Conservation (phyloP, 2,113 vertebrate species). For the Cricetomys ansorgei region DNA sequence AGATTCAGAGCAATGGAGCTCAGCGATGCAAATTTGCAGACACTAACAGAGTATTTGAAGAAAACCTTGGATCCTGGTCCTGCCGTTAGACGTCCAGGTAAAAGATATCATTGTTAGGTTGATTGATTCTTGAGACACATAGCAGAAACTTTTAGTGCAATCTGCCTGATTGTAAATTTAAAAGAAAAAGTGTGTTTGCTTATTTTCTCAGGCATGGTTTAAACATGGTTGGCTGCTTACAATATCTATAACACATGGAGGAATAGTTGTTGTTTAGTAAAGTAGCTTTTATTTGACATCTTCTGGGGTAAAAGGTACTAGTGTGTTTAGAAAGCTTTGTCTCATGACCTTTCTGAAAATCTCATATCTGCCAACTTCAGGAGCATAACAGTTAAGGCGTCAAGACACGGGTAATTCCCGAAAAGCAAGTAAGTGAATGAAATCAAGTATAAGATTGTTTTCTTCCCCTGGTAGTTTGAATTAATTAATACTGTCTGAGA, state of each 20-base stretch:
- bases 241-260: not conserved
- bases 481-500: not conserved
- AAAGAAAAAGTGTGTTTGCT: not conserved
- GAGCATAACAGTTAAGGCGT: not conserved
- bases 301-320: constrained; percentile 24
- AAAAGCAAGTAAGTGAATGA: constrained; percentile 56
- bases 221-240: not conserved
- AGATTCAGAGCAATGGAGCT: constrained; percentile 93
- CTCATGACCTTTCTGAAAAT: constrained; percentile 46
- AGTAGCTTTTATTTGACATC: constrained; percentile 45
- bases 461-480: constrained; percentile 9
- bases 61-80: constrained; percentile 98
- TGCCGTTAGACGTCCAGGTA: constrained; percentile 96
- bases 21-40: constrained; percentile 97
- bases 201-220: constrained; percentile 21
- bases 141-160: not conserved
- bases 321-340: constrained; percentile 34
- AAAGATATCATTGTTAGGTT: constrained; percentile 68
- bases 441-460: constrained; percentile 24
- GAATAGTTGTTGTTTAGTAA: constrained; percentile 25
- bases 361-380: not conserved
- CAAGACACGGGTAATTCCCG: constrained; percentile 14
- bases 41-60: constrained; percentile 95
- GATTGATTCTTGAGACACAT: constrained; percentile 24
- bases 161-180: constrained; percentile 35